Evolutionary conservation across 2,797 vertebrate genomes (phyloP).

Genomic region (Paratrypauchen microcephalus): DNA sequence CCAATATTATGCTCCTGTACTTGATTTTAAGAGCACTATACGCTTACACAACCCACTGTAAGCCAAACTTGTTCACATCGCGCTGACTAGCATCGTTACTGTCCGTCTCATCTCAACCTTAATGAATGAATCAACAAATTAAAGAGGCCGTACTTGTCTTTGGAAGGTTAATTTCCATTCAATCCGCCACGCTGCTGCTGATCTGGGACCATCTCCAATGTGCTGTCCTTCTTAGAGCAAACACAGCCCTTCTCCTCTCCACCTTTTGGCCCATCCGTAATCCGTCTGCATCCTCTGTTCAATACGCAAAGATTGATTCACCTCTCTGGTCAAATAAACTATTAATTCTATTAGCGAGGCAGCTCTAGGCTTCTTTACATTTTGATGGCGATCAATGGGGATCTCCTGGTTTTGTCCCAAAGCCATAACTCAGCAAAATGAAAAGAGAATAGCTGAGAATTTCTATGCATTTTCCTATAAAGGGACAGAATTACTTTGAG

Average conservation of each 20-base stretch:
- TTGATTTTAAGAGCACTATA: not conserved
- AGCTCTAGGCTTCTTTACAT: constrained; percentile 73
- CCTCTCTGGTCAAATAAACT: constrained; percentile 77
- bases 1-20: not conserved
- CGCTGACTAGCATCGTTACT: constrained; percentile 30
- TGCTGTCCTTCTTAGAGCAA: constrained; percentile 37
- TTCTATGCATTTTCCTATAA: constrained; percentile 33
- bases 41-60: not conserved
- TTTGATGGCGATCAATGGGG: constrained; percentile 77
- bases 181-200: constrained; percentile 71
- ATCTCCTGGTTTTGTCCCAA: constrained; percentile 44
- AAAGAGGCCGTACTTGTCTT: constrained; percentile 67
- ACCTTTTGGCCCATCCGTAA: constrained; percentile 66
- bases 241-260: constrained; percentile 33
- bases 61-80: constrained; percentile 33
- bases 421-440: constrained; percentile 16
- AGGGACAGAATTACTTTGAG: not conserved
- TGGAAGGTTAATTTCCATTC: constrained; percentile 73
- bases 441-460: constrained; percentile 41
- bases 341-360: constrained; percentile 75
- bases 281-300: constrained; percentile 69
- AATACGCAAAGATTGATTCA: constrained; percentile 79
- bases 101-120: constrained; percentile 42
- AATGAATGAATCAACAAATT: constrained; percentile 69
- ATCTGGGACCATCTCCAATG: constrained; percentile 55